Evolutionary conservation across 2,113 vertebrate genomes (phyloP).

Genomic region (Abramis brama): DNA sequence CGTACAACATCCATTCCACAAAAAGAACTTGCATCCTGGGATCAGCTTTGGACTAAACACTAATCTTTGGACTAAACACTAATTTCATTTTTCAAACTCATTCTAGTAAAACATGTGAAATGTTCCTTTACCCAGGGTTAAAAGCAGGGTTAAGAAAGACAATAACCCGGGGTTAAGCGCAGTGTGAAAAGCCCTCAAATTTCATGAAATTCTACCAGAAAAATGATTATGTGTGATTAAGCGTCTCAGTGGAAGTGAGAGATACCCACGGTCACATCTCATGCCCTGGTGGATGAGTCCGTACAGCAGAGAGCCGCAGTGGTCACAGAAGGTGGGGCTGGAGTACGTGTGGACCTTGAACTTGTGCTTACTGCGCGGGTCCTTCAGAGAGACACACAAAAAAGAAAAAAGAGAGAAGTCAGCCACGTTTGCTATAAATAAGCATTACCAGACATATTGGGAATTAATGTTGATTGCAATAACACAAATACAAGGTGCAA

Average conservation of each 20-base stretch:
- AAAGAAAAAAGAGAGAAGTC: not conserved
- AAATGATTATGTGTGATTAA: not conserved
- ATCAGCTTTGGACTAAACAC: not conserved
- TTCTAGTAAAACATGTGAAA: no score
- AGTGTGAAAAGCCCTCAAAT: no score
- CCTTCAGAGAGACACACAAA: conserved; percentile 66
- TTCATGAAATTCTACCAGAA: no score
- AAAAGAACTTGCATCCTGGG: not conserved
- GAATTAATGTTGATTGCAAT: conserved; percentile 12
- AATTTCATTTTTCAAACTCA: no score
- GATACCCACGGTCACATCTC: conserved; percentile 86
- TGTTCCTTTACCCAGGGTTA: no score
- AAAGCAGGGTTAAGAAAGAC: no score
- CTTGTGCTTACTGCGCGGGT: conserved; percentile 88
- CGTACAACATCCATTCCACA: not conserved
- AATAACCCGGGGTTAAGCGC: no score
- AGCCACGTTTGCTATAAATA: not conserved
- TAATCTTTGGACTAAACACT: no score
- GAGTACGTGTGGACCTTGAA: conserved; percentile 89
- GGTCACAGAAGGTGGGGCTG: conserved; percentile 88
- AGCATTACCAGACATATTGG: not conserved
- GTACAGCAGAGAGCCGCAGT: conserved; percentile 70
- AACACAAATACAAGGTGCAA: not conserved
- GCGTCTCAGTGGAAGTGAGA: not conserved
- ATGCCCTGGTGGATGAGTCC: conserved; percentile 89